Percentiles rank a stretch among this genome's conserved stretches.
These are phyloP conservation scores for Rhinopithecus roxellana DNA, from an alignment of 2,113 vertebrate genomes.

Conservation along the genomic window DNA sequence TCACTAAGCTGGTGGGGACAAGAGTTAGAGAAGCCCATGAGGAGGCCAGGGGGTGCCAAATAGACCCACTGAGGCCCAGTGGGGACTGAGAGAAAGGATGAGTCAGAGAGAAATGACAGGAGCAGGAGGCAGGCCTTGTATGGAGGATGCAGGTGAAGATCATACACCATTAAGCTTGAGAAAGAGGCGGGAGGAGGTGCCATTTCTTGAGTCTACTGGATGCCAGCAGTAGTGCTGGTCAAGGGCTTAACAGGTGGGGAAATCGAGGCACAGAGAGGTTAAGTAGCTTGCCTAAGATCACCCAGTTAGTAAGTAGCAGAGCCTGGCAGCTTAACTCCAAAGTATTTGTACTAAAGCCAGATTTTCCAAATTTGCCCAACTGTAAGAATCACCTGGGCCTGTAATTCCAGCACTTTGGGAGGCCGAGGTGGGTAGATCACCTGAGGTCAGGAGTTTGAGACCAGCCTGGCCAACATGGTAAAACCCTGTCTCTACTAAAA, in stretches of 20 bases:
- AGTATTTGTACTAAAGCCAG: not conserved
- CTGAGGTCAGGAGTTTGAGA: too few relatives aligned
- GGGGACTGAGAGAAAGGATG: not conserved
- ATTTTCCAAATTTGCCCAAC: not conserved
- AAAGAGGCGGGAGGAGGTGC: not conserved
- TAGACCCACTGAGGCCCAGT: not conserved
- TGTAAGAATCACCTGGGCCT: not conserved
- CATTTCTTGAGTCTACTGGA: not conserved
- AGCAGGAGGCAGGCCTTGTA: not conserved
- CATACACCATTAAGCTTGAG: not conserved
- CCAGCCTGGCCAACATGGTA: too few relatives aligned
- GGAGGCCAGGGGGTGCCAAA: not conserved
- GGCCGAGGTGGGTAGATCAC: too few relatives aligned
- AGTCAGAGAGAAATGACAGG: not conserved
- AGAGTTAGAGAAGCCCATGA: not conserved
- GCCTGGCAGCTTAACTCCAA: not conserved
- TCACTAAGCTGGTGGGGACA: accelerated
- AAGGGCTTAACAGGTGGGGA: not conserved
- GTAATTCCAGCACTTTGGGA: too few relatives aligned
- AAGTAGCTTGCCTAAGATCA: not conserved
- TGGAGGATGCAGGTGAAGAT: not conserved
- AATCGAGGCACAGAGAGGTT: not conserved
- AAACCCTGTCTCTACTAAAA: too few relatives aligned
- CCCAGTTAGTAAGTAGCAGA: not conserved
- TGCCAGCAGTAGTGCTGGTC: not conserved